These are phyloP conservation scores for Lamellibrachia columna DNA, from an alignment of 2,888 invertebrate species.

Conservation along the genomic window DNA sequence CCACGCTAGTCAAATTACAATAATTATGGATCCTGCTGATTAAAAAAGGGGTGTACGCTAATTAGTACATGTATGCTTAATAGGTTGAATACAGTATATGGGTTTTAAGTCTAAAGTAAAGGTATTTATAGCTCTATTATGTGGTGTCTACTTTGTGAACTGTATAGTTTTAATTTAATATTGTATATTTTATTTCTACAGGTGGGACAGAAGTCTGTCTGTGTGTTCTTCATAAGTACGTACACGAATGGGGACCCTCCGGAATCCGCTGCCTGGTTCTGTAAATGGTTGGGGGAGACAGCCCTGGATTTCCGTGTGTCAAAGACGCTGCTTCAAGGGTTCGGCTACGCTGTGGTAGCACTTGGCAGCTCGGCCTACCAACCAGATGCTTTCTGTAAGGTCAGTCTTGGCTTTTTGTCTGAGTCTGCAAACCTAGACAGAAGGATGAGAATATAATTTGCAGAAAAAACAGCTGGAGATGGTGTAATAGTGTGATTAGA, in stretches of 20 bases:
- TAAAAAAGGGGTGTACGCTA: too few species aligned
- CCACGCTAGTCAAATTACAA: too few species aligned
- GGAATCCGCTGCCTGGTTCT: slow-evolving; percentile 68
- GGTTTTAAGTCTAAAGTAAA: neutral
- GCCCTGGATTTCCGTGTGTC: too few species aligned
- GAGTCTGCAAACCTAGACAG: too few species aligned
- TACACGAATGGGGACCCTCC: slow-evolving; percentile 70
- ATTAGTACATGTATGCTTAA: too few species aligned
- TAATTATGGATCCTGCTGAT: too few species aligned
- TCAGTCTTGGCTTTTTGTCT: slow-evolving; percentile 38
- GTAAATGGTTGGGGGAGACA: slow-evolving; percentile 69
- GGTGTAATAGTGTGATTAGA: too few species aligned
- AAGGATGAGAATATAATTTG: too few species aligned
- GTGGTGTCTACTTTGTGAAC: neutral
- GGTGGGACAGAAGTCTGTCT: slow-evolving; percentile 14
- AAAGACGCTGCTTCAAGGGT: slow-evolving; percentile 66
- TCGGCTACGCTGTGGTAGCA: slow-evolving; percentile 69
- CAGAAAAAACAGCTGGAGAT: too few species aligned
- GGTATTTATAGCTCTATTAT: too few species aligned
- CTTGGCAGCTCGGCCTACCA: slow-evolving; percentile 70
- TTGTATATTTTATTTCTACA: neutral
- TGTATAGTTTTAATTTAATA: too few species aligned
- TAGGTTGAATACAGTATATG: neutral
- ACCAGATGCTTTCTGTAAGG: slow-evolving; percentile 52
- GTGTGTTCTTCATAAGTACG: slow-evolving; percentile 69